Conservation (phyloP, 1,140 invertebrate species). For the Hormaphis cornu region DNA sequence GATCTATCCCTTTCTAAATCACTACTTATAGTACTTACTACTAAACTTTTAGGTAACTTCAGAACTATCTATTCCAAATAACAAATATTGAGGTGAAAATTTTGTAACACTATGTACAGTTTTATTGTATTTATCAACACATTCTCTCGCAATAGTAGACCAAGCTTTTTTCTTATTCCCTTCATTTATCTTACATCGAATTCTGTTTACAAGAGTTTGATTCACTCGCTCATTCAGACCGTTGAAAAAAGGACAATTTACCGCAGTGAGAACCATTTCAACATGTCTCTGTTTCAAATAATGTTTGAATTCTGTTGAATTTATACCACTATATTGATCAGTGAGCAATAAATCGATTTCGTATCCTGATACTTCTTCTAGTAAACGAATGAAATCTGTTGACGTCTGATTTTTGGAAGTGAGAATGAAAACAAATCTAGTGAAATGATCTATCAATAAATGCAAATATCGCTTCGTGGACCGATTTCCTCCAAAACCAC, state of each 20-base stretch:
- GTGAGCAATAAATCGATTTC: conserved; percentile 39
- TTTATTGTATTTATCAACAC: too few relatives aligned
- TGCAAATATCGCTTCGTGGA: conserved; percentile 36
- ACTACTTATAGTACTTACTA: too few relatives aligned
- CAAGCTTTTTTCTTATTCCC: too few relatives aligned
- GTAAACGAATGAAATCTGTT: neutral
- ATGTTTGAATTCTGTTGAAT: conserved; percentile 39
- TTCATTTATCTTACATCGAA: conserved; percentile 26
- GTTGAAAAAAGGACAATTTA: conserved; percentile 33
- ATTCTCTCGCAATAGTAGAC: too few relatives aligned
- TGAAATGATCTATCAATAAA: neutral
- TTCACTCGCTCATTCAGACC: conserved; percentile 33
- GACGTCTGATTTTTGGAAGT: neutral
- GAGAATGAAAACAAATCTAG: neutral
- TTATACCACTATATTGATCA: conserved; percentile 42
- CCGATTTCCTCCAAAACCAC: conserved; percentile 38
- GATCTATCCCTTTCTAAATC: too few relatives aligned
- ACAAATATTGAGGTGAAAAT: too few relatives aligned
- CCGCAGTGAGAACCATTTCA: conserved; percentile 31
- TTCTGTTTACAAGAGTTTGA: conserved; percentile 33
- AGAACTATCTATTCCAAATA: too few relatives aligned
- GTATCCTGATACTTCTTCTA: conserved; percentile 22
- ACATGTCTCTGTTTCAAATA: conserved; percentile 27
- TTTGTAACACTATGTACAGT: too few relatives aligned
- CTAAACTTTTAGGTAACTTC: too few relatives aligned